Evolutionary conservation across 2,797 vertebrate species (phyloP), one percentile per base, ranked within the genome.

Genomic region (Notamacropus eugenii): DNA sequence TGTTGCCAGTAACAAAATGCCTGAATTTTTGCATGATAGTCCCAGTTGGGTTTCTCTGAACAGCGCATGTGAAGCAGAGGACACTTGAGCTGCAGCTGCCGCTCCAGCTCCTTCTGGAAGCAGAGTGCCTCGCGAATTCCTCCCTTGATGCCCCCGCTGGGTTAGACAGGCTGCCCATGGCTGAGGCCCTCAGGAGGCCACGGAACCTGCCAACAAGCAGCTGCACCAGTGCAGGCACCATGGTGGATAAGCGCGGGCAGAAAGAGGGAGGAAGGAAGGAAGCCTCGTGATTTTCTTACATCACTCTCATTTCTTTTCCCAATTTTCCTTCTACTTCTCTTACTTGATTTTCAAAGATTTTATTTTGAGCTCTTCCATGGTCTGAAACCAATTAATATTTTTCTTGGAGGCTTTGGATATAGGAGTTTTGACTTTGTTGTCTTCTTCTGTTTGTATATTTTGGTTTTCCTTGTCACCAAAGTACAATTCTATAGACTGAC

Each of bases 1-100:
- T 99, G 99, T 19, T 99, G 98, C 9, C 99, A 99, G 93, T 93
- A 97, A 93, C 98, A 98, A 97, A 99, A 99, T 14, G 99, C 99
- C 95, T 99, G 98, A 56, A 99, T 97, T 98, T 99, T 99, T 0
- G 99, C 99, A n/a, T 99, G 99, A 97, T 99, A 99, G 97, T 99
- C 99, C 99, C 99, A 99, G 97, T 99, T 99, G 93, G 99, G 99
- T 95, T 99, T 98, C 92, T 99, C 99, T 27, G 99, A 99, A 11
- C 99, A 99, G 94, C 99, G 99, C 92, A 95, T 98, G 0, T 99
- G 99, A 0, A 99, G 98, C 22, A 99, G 99, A 57, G 99, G 98
- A 94, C 98, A 98, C 95, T 99, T 99, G 0, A 99, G 96, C 95
- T 99, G 98, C 94, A 98, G 98, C 98, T 99, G 98, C 92, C 97